A percentile compares a stretch with the other conserved stretches of the same genome.
Evolutionary conservation across 2,113 vertebrate genomes (phyloP).

Genomic region (Notothenia coriiceps): DNA sequence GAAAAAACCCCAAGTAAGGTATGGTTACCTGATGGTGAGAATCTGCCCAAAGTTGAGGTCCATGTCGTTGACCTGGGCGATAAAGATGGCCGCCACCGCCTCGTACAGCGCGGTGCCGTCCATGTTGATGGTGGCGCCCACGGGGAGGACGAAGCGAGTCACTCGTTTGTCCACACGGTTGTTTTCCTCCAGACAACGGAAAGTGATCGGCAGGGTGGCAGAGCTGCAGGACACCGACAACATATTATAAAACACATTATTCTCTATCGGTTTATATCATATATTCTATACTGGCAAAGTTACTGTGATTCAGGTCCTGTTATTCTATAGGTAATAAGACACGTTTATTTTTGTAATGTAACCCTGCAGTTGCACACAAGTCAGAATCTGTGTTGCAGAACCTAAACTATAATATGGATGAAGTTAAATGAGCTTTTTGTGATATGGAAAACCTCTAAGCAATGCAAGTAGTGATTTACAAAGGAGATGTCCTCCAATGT

Average conservation of each 20-base stretch:
- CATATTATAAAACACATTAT: neutral
- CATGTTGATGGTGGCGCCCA: conserved; percentile 94
- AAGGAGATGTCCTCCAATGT: too few relatives aligned
- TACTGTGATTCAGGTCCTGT: neutral
- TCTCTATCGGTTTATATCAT: neutral
- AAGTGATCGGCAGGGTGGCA: conserved; percentile 96
- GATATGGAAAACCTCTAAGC: neutral
- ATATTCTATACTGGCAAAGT: too few relatives aligned
- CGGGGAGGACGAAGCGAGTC: conserved; percentile 94
- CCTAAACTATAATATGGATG: neutral
- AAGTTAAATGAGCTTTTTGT: neutral
- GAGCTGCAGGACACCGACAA: conserved; percentile 81
- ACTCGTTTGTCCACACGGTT: conserved; percentile 93
- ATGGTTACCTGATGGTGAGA: conserved; percentile 94
- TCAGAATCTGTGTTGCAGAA: neutral
- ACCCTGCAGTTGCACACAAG: neutral
- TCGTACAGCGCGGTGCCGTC: conserved; percentile 92
- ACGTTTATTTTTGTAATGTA: neutral
- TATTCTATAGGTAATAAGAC: neutral
- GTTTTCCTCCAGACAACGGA: conserved; percentile 96
- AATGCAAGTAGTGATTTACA: neutral
- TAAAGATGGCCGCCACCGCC: conserved; percentile 97
- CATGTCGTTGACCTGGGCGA: conserved; percentile 98
- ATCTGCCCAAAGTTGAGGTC: conserved; percentile 97
- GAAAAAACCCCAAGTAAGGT: neutral